Evolutionary conservation across 2,888 invertebrate species (phyloP).

Genomic region (Myopa testacea): DNA sequence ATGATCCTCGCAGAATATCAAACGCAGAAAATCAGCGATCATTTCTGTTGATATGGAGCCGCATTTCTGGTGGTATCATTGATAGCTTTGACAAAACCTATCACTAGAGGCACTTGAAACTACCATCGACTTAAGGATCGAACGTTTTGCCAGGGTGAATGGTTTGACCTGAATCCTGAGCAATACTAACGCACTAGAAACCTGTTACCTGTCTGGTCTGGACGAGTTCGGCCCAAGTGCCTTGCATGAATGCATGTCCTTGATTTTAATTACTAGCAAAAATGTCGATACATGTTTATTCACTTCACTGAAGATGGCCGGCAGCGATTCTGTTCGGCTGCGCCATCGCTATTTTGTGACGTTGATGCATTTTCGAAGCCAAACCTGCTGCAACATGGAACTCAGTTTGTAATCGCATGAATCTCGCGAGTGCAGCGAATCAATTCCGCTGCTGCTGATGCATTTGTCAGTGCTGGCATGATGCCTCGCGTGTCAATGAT

Average conservation of each 20-base stretch:
- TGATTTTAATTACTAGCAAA: conserved; percentile 32
- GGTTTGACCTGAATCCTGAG: not conserved
- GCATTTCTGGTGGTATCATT: conserved; percentile 82
- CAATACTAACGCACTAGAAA: not conserved
- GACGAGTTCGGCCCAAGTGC: not conserved
- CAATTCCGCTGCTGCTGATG: conserved; percentile 2
- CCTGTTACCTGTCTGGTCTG: not conserved
- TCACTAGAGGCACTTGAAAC: no score
- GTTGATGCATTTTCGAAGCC: not conserved
- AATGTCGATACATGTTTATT: conserved; percentile 25
- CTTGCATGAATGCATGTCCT: conserved; percentile 22
- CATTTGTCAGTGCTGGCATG: conserved; percentile 11
- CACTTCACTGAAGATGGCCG: conserved; percentile 32
- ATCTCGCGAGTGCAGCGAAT: conserved; percentile 26
- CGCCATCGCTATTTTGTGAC: not conserved
- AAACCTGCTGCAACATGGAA: not conserved
- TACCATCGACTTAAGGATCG: no score
- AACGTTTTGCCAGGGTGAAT: not conserved
- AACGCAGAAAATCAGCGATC: conserved; percentile 92
- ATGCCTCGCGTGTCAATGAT: conserved; percentile 14
- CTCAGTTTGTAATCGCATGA: conserved; percentile 23
- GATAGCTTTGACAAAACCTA: no score
- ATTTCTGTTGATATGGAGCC: conserved; percentile 96
- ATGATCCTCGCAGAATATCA: conserved; percentile 97
- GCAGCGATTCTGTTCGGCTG: not conserved